Conservation (phyloP, 30 jellyfish, hydroid and myxozoan species). For the Clytia hemisphaerica region DNA sequence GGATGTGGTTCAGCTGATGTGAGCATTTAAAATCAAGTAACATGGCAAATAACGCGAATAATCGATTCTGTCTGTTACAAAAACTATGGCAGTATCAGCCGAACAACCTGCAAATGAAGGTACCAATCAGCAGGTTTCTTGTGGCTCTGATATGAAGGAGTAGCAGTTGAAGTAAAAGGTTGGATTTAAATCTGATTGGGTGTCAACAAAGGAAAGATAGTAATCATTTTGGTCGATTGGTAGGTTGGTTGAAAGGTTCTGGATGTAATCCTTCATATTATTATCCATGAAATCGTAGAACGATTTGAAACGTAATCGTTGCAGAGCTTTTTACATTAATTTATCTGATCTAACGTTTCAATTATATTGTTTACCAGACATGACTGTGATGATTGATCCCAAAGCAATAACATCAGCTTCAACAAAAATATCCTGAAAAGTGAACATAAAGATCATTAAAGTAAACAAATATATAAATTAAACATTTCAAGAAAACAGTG, state of each 20-base stretch:
- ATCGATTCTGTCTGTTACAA: slow-evolving; percentile 23
- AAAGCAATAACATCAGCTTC: slow-evolving; percentile 48
- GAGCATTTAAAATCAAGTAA: slow-evolving; percentile 23
- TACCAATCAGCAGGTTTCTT: slow-evolving; percentile 30
- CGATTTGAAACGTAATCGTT: not conserved
- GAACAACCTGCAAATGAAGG: slow-evolving; percentile 15
- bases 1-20: slow-evolving; percentile 12
- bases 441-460: not conserved
- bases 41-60: slow-evolving; percentile 17
- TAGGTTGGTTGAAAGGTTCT: not conserved
- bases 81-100: slow-evolving; percentile 71
- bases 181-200: not conserved
- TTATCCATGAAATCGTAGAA: not conserved
- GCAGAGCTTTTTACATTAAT: slow-evolving; percentile 19
- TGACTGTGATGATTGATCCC: slow-evolving; percentile 49
- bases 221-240: not conserved
- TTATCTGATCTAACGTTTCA: slow-evolving; percentile 37
- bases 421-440: slow-evolving; percentile 32
- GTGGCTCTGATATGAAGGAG: slow-evolving; percentile 54
- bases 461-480: too few relatives aligned
- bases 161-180: slow-evolving; percentile 17
- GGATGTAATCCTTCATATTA: not conserved
- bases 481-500: not conserved
- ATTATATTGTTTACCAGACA: slow-evolving; percentile 33
- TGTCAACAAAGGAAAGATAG: not conserved